Evolutionary conservation across 2,888 invertebrate genomes (phyloP), one percentile per base, ranked within the genome.

Genomic region (Trypoxylon attenuatum): DNA sequence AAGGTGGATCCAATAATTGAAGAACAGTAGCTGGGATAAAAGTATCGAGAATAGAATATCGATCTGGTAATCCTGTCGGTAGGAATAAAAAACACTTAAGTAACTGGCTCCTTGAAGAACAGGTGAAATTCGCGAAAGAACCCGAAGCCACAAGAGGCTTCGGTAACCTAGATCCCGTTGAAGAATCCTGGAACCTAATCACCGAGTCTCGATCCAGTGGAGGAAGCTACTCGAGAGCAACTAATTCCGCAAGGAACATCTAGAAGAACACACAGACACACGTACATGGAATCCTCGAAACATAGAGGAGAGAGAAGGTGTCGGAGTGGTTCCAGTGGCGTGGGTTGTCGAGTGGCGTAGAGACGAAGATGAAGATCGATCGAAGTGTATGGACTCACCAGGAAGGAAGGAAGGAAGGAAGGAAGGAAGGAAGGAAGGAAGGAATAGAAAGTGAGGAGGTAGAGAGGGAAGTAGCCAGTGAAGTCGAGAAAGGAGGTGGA

Each of bases 341-440:
- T 72, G 72, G 75, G 75, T 77, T 82, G 82, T 78, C 79, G 79
- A 79, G 78, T 78, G 71, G 77, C 74, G 58, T 68, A 76, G 77
- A 71, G 69, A 56, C 62, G 59, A 69, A 73, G 71, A 77, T 69
- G 68, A 75, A 77, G 76, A 78, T 83, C 81, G 81, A 82, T 80
- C 73, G 76, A 38, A 49, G 56, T 42, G 47, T 51, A 55, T 16
- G 63, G 56, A 62, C 43, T 53, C 16, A 46, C 43, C 46, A 45
- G 58, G 41, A 56, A 54, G 50, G 58, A 27, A 23, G 57, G 52
- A 52, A 46, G 57, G 42, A 18, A n/a, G 18, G 19, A 19, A 41
- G 18, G 16, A 2, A 41, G 19, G 41, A 16, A 5, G 41, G 10
- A 5, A 43, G 29, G 10, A n/a, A 0, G 33, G 33, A 33, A 41